Conservation (phyloP, 2,888 invertebrate species). For the Drosophila picticornis region DNA sequence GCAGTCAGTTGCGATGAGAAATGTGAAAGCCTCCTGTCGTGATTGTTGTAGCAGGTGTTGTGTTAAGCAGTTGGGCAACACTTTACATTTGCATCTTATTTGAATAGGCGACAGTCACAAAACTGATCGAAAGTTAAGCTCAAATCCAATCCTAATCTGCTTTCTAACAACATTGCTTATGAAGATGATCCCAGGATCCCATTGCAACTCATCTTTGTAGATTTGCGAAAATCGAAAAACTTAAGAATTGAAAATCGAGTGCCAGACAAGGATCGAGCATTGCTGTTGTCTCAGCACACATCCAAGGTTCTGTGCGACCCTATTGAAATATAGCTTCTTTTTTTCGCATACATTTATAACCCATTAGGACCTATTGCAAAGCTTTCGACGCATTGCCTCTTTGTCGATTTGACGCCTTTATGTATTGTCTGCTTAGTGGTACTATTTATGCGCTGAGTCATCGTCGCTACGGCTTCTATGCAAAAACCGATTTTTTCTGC, state of each 20-base stretch:
- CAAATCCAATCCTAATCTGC: background rate
- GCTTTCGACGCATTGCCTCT: too few relatives aligned
- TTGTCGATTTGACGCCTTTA: too few relatives aligned
- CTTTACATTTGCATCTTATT: background rate
- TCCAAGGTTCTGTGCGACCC: background rate
- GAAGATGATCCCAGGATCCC: background rate
- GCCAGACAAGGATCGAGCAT: background rate
- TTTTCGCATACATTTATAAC: background rate
- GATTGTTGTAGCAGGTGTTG: background rate
- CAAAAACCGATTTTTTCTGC: conserved; percentile 30
- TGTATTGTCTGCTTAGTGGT: background rate
- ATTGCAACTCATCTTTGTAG: background rate
- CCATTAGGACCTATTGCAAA: too few relatives aligned
- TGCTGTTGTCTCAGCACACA: background rate
- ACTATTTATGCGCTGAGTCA: conserved; percentile 41
- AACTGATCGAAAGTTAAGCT: background rate
- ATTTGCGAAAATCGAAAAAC: background rate
- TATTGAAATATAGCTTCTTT: background rate
- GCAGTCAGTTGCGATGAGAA: too few relatives aligned
- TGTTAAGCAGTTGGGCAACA: background rate
- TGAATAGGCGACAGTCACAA: background rate
- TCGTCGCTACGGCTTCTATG: conserved; percentile 36
- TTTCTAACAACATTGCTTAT: background rate
- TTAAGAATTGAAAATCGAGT: background rate
- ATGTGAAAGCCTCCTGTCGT: too few relatives aligned